Percentiles rank a stretch among this genome's conserved stretches.
These are phyloP conservation scores for Bombus affinis DNA, from an alignment of 1,140 invertebrate species.

Conservation along the genomic window DNA sequence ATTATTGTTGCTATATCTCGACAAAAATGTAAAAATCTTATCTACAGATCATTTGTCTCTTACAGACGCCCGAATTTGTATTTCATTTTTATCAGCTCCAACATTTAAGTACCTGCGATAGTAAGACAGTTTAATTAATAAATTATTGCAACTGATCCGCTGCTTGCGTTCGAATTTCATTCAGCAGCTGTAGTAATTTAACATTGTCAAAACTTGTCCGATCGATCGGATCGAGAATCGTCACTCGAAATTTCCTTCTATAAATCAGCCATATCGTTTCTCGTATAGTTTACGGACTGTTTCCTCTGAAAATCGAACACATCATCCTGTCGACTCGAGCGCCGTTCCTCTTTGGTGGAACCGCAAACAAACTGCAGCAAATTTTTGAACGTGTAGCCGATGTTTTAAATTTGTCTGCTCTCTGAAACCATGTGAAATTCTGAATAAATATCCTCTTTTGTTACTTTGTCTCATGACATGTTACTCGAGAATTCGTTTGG, in stretches of 20 bases:
- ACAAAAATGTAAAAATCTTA: neutral
- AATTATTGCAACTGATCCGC: neutral
- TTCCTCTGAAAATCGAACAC: neutral
- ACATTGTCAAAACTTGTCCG: neutral
- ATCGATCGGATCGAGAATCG: neutral
- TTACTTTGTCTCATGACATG: too few relatives aligned
- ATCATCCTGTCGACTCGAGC: too few relatives aligned
- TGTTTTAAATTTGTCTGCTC: neutral
- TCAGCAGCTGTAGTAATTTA: neutral
- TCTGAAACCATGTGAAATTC: neutral
- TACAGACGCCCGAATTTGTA: neutral
- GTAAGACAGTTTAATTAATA: neutral
- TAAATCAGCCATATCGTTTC: neutral
- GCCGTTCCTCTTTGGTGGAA: too few relatives aligned
- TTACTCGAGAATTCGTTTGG: too few relatives aligned
- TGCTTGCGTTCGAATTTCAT: neutral
- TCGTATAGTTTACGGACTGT: neutral
- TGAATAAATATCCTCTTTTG: neutral
- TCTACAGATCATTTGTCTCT: too few relatives aligned
- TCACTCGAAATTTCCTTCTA: neutral
- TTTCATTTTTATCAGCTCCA: neutral
- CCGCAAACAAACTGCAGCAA: too few relatives aligned
- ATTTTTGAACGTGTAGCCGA: neutral
- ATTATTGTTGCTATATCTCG: neutral
- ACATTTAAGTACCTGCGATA: neutral